Base-by-base conservation (phyloP, 2,888 invertebrate genomes). In the Cecidostiba fungosa region DNA sequence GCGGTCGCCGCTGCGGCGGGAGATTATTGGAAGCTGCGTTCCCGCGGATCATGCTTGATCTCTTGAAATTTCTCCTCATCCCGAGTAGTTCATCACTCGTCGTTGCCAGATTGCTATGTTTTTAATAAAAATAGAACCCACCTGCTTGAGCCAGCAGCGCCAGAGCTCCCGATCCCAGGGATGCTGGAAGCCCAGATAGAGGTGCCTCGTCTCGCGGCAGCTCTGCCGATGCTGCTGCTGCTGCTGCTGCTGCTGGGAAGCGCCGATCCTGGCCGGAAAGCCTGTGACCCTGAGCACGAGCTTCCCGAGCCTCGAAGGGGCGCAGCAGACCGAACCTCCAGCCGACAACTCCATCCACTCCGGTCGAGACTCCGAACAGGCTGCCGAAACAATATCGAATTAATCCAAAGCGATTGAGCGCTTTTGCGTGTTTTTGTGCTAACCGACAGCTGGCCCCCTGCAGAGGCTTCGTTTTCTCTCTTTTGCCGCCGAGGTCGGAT, bases 111-210 rank as follows among this genome's bases (percentile, higher is more conserved):
- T 32, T 32, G 1, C 32, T 4, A 32, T n/a, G n/a, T n/a, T n/a
- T n/a, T n/a, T 8, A 36, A 8, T 39, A 8, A 39, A 8, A 39
- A 8, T 10, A 26, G 26, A 23, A 26, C 26, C 66, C 23, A 66
- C 96, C 95, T 95, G 94, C 92, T 94, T 94, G 12, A 96, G 92
- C 96, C 96, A 96, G 88, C 93, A 93, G 87, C 94, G 94, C 96
- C 96, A 96, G 90, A 96, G 94, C 89, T 96, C 95, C 89, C 96
- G 94, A 90, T 96, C 96, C 95, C 96, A 96, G 87, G 95, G 94
- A 70, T 95, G 95, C 88, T 94, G 95, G 92, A 96, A 96, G 78
- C 96, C 96, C 2, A 96, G 94, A 90, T 96, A 96, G 73, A 96
- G 93, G 89, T 95, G 95, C 89, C 95, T 94, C 54, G 92, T 92